Conservation (phyloP, 2,888 invertebrate genomes). For the Noctua comes region DNA sequence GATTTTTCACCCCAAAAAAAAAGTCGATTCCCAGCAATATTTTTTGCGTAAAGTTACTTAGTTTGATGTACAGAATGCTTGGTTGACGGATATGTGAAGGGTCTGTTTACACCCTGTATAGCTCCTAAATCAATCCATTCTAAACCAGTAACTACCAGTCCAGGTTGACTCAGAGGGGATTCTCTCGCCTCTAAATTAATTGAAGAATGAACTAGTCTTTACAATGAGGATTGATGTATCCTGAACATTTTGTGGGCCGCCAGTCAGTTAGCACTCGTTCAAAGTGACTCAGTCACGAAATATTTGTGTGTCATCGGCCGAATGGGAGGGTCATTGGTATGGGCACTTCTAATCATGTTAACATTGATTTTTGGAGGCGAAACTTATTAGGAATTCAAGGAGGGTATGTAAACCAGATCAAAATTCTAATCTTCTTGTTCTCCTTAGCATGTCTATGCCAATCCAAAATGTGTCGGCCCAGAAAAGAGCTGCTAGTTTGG, state of each 20-base stretch:
- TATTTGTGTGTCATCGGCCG: constrained; percentile 3
- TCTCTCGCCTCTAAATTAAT: constrained; percentile 42
- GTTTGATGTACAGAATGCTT: too few relatives aligned
- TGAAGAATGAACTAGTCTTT: constrained; percentile 29
- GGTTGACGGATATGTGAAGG: too few relatives aligned
- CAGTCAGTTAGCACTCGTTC: constrained; percentile 40
- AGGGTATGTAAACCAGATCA: not conserved
- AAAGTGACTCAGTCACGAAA: constrained; percentile 35
- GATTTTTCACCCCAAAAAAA: too few relatives aligned
- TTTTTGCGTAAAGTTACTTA: too few relatives aligned
- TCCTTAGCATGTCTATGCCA: too few relatives aligned
- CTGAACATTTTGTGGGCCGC: constrained; percentile 43
- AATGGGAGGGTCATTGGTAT: constrained; percentile 16
- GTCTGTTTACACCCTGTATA: too few relatives aligned
- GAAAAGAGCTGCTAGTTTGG: too few relatives aligned
- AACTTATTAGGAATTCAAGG: not conserved
- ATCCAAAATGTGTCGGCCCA: too few relatives aligned
- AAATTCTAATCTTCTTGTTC: not conserved
- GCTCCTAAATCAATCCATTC: not conserved
- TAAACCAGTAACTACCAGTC: constrained; percentile 41
- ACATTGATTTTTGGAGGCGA: not conserved
- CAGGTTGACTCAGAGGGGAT: constrained; percentile 43
- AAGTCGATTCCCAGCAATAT: too few relatives aligned
- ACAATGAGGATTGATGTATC: constrained; percentile 57
- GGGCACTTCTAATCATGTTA: not conserved